Conservation (phyloP, 1,140 invertebrate genomes). For the Brachionus rubens region DNA sequence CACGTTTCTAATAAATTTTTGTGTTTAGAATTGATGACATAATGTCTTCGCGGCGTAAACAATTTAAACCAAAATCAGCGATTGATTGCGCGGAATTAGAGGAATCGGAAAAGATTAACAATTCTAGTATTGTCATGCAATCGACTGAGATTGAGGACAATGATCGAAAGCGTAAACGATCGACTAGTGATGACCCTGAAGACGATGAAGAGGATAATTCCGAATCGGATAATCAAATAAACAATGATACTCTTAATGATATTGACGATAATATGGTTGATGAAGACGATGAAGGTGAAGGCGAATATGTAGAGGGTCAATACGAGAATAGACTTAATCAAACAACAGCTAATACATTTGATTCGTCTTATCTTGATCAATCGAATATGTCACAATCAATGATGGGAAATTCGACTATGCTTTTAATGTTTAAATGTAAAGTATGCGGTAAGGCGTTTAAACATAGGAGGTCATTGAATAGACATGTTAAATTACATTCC, state of each 20-base stretch:
- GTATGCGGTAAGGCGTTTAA: slow-evolving; percentile 67
- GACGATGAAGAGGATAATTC: slow-evolving; percentile 50
- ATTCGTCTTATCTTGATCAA: not conserved
- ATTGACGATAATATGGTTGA: slow-evolving; percentile 46
- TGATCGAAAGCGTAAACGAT: slow-evolving; percentile 48
- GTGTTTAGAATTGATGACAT: not conserved
- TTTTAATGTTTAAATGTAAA: slow-evolving; percentile 45
- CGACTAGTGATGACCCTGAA: slow-evolving; percentile 50
- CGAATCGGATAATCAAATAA: slow-evolving; percentile 48
- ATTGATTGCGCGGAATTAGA: not conserved
- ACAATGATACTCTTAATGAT: slow-evolving; percentile 50
- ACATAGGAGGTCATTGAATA: slow-evolving; percentile 85
- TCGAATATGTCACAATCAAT: not conserved
- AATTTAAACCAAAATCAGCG: slow-evolving; percentile 33
- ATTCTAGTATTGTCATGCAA: not conserved
- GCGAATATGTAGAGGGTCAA: not conserved
- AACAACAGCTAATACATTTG: not conserved
- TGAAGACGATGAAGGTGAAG: not conserved
- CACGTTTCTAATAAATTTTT: not conserved
- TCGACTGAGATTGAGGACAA: not conserved
- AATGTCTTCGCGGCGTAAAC: slow-evolving; percentile 43
- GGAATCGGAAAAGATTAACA: not conserved
- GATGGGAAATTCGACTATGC: not conserved
- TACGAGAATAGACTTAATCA: not conserved
- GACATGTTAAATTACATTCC: slow-evolving; percentile 89